Conservation (phyloP, 2,888 invertebrate genomes). For the Hirtodrosophila trivittata region DNA sequence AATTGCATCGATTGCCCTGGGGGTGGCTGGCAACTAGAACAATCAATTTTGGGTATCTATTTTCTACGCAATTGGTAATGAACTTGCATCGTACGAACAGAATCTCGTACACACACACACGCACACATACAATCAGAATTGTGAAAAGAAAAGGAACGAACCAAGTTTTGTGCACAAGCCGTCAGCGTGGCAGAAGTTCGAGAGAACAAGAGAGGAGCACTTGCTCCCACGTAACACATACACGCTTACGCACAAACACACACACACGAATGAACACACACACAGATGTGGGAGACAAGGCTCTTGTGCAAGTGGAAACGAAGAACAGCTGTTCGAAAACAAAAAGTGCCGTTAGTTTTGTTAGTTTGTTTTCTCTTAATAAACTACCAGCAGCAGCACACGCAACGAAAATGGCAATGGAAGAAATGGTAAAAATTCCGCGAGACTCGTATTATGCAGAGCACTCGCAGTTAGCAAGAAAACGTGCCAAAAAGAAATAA, state of each 20-base stretch:
- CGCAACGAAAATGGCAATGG: conserved; percentile 19
- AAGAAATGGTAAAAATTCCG: conserved; percentile 41
- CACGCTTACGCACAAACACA: background rate
- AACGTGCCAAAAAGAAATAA: conserved; percentile 40
- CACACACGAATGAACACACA: background rate
- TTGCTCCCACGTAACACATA: conserved; percentile 9
- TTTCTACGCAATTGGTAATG: conserved; percentile 29
- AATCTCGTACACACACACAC: conserved; percentile 5
- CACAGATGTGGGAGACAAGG: conserved; percentile 12
- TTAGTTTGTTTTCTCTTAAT: conserved; percentile 12
- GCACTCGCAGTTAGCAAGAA: conserved; percentile 4
- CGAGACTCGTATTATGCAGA: conserved; percentile 31
- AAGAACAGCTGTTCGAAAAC: conserved; percentile 43
- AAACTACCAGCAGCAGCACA: conserved; percentile 6
- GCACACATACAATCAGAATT: background rate
- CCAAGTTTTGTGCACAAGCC: conserved; percentile 16
- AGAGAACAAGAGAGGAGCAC: conserved; percentile 9
- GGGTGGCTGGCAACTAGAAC: background rate
- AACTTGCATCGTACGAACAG: conserved; percentile 30
- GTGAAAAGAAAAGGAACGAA: background rate
- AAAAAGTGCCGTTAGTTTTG: conserved; percentile 35
- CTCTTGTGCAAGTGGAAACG: conserved; percentile 26
- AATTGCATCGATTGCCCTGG: background rate
- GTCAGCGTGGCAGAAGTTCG: conserved; percentile 25
- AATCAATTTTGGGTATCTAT: background rate